phyloP scores from a whole-genome alignment of 2,113 vertebrate genomes.

The Triplophysa siluroides region DNA sequence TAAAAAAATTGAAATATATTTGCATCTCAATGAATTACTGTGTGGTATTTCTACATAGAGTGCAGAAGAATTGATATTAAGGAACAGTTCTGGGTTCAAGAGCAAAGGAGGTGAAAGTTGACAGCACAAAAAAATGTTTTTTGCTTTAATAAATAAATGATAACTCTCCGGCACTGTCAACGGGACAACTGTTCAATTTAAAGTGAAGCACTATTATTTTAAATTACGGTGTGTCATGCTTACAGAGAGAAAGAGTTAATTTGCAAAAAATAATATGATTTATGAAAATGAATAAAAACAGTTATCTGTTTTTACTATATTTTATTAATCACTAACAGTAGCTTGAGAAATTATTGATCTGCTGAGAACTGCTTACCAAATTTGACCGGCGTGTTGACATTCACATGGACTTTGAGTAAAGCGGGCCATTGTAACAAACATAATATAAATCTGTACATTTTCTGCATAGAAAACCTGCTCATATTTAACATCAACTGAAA shows the following conservation, averaged over 20 bases:
- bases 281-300: too few species aligned
- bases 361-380: constrained; percentile 1
- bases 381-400: not conserved
- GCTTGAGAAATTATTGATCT: constrained; percentile 22
- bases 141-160: not conserved
- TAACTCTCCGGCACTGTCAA: constrained; percentile 9
- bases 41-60: not conserved
- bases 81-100: constrained; percentile 1
- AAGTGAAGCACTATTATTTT: too few species aligned
- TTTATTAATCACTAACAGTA: not conserved
- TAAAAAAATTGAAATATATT: too few species aligned
- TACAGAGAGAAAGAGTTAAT: not conserved
- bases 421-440: not conserved
- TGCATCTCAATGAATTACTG: too few species aligned
- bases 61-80: not conserved
- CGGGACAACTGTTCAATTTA: not conserved
- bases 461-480: not conserved
- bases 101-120: constrained; percentile 1
- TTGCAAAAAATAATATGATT: too few species aligned
- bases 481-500: not conserved
- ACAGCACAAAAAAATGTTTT: not conserved
- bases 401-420: not conserved
- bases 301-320: not conserved
- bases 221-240: not conserved
- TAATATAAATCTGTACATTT: not conserved